Evolutionary conservation across 2,113 vertebrate species (phyloP).

Genomic region (Pseudonaja textilis): DNA sequence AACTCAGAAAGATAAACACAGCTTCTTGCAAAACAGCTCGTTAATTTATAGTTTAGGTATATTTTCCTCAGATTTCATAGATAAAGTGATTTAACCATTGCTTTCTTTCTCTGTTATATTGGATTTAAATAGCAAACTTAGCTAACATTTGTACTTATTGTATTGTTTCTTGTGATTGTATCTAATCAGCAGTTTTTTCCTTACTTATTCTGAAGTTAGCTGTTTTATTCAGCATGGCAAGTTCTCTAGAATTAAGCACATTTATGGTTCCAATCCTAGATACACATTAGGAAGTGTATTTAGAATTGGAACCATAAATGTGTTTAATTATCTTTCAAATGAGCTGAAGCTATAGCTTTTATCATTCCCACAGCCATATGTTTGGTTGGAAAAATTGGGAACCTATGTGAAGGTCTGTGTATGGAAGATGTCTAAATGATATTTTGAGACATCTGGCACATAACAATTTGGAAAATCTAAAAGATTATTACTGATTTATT

Average conservation of each 20-base stretch:
- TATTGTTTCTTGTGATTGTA: neutral
- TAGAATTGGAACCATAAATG: neutral
- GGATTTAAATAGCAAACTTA: neutral
- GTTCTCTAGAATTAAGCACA: neutral
- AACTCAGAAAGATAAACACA: neutral
- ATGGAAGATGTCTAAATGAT: conserved; percentile 37
- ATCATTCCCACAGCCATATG: neutral
- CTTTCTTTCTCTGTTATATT: neutral
- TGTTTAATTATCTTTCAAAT: neutral
- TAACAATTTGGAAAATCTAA: conserved; percentile 53
- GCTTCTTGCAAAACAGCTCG: neutral
- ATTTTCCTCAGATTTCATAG: neutral
- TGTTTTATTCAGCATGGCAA: neutral
- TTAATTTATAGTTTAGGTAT: neutral
- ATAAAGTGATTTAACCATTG: conserved; percentile 13
- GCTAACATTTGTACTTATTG: neutral
- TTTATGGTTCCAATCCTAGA: neutral
- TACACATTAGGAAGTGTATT: neutral
- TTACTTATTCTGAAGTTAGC: neutral
- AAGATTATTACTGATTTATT: conserved; percentile 58
- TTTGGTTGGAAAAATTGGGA: neutral
- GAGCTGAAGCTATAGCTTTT: neutral
- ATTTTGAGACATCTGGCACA: conserved; percentile 52
- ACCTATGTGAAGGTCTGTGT: neutral
- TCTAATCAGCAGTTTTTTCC: neutral